Evolutionary conservation across 1,140 invertebrate genomes (phyloP), one percentile per base, ranked within the genome.

Genomic region (Harlomillsia oculata): DNA sequence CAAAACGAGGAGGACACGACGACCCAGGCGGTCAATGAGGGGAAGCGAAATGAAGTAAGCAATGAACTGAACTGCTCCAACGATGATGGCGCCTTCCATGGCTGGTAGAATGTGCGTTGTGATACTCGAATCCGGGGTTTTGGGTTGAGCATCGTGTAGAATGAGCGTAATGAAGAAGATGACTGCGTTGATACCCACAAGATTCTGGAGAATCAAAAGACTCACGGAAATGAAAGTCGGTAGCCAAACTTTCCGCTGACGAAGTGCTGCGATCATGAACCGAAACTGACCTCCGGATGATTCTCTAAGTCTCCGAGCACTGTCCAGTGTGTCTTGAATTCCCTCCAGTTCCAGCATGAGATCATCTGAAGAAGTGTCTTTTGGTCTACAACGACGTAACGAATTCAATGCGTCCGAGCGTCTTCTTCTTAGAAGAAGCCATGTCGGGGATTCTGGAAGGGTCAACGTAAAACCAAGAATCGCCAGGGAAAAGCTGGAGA

Each of bases 181-280:
- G 0, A 85, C 74, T 2, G 80, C 81, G 63, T 84, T 82, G 49
- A 80, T 81, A 0, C 83, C 84, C 25, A 75, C 77, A 21, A 82
- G 67, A 63, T 85, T 82, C 55, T 80, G 76, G 45, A 82, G 77
- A 60, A 74, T 69, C 69, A 80, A 77, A 1, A 84, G 66, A 70
- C 70, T 16, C 72, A 66, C 40, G 71, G 75, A 8, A 75, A 78
- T 66, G n/a, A 49, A 49, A 3, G 54, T 44, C 1, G 54, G 45
- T 20, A 46, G 34, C 30, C 36, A 56, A 32, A 56, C 30, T 11
- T 18, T 20, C 34, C 54, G 20, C 30, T 56, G 44, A 18, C 28
- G 32, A 34, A 56, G 13, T 18, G 49, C 8, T n/a, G 37, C 49
- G 30, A 20, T 20, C 25, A 53, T 16, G 13, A 5, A 1, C 16